Evolutionary conservation across 2,888 invertebrate genomes (phyloP).

Genomic region (Hybos culiciformis): DNA sequence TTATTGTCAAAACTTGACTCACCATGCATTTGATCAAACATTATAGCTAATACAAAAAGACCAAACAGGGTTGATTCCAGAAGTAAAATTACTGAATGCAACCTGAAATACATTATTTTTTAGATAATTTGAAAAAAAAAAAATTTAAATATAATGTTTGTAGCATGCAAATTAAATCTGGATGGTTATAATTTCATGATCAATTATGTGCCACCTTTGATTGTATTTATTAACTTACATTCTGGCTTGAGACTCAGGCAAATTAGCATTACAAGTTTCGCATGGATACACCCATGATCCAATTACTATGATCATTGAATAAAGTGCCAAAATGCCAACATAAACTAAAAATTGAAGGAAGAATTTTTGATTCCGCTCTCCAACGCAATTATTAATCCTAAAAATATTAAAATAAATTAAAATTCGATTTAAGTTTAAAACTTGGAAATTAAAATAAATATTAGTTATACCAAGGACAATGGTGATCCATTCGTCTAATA

Average conservation of each 20-base stretch:
- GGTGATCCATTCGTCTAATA: constrained; percentile 43
- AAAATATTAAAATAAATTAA: too few species aligned
- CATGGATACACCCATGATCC: constrained; percentile 60
- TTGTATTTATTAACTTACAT: constrained; percentile 43
- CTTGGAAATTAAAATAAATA: too few species aligned
- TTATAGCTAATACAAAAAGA: constrained; percentile 73
- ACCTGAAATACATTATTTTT: constrained; percentile 48
- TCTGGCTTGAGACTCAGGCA: constrained; percentile 54
- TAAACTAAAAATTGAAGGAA: constrained; percentile 79
- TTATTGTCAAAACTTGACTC: too few species aligned
- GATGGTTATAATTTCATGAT: too few species aligned
- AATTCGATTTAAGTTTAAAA: too few species aligned
- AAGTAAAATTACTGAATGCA: constrained; percentile 69
- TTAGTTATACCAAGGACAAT: constrained; percentile 86
- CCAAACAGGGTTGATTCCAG: constrained; percentile 75
- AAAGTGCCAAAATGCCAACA: constrained; percentile 51
- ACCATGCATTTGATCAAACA: constrained; percentile 74
- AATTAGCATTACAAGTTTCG: constrained; percentile 47
- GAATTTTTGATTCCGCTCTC: constrained; percentile 83
- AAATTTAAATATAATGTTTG: too few species aligned
- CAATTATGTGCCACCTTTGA: too few species aligned
- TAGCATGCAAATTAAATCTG: too few species aligned
- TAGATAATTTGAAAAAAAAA: too few species aligned
- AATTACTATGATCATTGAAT: constrained; percentile 56
- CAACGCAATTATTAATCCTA: constrained; percentile 90